These are phyloP conservation scores for Macaria notata DNA, from an alignment of 2,888 invertebrate genomes.

Conservation along the genomic window DNA sequence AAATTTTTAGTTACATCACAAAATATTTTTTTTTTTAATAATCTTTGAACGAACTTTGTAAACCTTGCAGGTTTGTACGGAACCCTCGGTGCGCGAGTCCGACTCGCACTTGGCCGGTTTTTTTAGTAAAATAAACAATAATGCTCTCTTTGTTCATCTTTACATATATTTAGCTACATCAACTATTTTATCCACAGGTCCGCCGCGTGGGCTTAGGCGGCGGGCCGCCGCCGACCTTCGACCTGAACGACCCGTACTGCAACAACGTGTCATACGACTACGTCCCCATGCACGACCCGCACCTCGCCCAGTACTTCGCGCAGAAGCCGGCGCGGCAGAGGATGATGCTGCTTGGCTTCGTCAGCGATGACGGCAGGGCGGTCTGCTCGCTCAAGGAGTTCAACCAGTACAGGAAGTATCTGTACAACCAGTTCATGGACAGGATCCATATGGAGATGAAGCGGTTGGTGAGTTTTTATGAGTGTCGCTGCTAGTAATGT, in stretches of 20 bases:
- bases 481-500: too few relatives aligned
- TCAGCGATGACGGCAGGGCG: constrained; percentile 82
- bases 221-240: constrained; percentile 60
- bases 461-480: constrained; percentile 51
- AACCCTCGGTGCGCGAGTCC: too few relatives aligned
- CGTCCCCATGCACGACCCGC: constrained; percentile 82
- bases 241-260: constrained; percentile 73
- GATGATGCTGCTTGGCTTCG: constrained; percentile 78
- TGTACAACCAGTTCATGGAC: constrained; percentile 81
- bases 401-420: constrained; percentile 83
- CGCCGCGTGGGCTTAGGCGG: constrained; percentile 64
- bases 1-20: too few relatives aligned
- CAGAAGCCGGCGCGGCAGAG: constrained; percentile 63
- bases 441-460: constrained; percentile 72
- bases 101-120: too few relatives aligned
- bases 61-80: too few relatives aligned
- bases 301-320: constrained; percentile 77
- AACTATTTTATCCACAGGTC: constrained; percentile 43
- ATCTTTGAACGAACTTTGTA: too few relatives aligned
- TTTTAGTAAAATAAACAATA: too few relatives aligned
- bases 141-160: too few relatives aligned
- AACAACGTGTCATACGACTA: constrained; percentile 77
- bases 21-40: too few relatives aligned
- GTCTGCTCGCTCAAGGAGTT: constrained; percentile 85
- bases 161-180: too few relatives aligned